Evolutionary conservation across 2,888 invertebrate species (phyloP).

Genomic region (Dilophus febrilis): DNA sequence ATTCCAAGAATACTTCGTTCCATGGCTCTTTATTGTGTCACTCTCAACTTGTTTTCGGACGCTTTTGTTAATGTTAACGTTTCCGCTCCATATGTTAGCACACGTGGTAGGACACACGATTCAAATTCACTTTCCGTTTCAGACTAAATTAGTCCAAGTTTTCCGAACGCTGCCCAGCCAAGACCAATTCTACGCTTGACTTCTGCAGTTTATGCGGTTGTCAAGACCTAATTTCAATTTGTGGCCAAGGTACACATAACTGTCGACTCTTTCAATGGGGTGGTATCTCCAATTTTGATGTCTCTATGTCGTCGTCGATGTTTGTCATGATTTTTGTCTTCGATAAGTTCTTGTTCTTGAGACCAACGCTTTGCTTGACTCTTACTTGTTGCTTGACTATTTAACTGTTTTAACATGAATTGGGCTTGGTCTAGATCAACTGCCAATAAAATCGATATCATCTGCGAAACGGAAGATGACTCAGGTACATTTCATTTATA

Average conservation of each 20-base stretch:
- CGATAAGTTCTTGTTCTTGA: background rate
- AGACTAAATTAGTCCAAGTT: slow-evolving; percentile 3
- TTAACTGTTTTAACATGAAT: background rate
- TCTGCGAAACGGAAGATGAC: background rate
- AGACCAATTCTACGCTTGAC: slow-evolving; percentile 6
- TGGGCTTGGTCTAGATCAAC: background rate
- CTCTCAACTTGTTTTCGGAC: slow-evolving; percentile 5
- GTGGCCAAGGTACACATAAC: too few species aligned
- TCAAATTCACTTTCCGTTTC: slow-evolving; percentile 6
- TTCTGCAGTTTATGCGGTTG: background rate
- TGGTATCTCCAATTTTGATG: background rate
- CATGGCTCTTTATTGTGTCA: slow-evolving; percentile 8
- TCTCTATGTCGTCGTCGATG: background rate
- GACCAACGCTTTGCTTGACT: background rate
- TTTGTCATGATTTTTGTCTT: too few species aligned
- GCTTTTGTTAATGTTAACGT: too few species aligned
- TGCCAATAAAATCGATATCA: background rate
- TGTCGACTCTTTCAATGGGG: background rate
- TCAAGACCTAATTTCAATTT: too few species aligned
- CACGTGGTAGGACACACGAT: slow-evolving; percentile 10
- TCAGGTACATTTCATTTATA: background rate
- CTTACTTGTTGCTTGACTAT: too few species aligned
- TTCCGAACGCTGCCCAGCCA: slow-evolving; percentile 12
- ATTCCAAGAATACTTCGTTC: too few species aligned
- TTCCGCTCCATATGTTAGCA: slow-evolving; percentile 10